Percentiles rank a stretch among this genome's conserved stretches.
Conservation (phyloP, 1,140 invertebrate species). For the Thaumatotibia leucotreta region DNA sequence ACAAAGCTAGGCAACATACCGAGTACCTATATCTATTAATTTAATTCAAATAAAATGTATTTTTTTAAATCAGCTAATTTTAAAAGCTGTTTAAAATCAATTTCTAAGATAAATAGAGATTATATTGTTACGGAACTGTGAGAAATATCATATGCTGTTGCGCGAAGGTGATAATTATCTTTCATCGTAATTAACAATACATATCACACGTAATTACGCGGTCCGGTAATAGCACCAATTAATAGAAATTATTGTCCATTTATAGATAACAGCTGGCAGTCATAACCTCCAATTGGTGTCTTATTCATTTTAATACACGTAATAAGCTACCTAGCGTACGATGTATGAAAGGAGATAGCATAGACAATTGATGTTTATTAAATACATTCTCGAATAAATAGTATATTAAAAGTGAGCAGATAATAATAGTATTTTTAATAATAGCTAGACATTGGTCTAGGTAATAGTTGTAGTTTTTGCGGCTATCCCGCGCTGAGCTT, state of each 20-base stretch:
- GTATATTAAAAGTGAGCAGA: neutral
- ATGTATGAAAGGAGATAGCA: no score
- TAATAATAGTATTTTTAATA: neutral
- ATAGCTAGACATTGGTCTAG: no score
- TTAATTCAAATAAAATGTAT: no score
- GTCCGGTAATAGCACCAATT: neutral
- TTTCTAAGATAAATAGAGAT: no score
- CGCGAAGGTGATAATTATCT: conserved; percentile 10
- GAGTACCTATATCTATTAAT: no score
- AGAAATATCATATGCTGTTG: neutral
- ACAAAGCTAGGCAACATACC: no score
- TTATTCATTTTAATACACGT: neutral
- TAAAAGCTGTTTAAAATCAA: no score
- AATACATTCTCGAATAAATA: no score
- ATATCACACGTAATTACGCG: neutral
- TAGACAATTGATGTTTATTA: no score
- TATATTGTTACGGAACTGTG: neutral
- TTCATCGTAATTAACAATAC: conserved; percentile 3
- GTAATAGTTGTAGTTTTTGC: conserved; percentile 2
- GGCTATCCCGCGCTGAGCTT: neutral
- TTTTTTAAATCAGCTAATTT: no score
- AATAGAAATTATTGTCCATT: neutral
- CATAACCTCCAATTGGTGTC: no score
- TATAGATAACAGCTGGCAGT: neutral
- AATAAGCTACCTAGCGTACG: no score